Evolutionary conservation across 1,140 invertebrate species (phyloP), one percentile per base, ranked within the genome.

Genomic region (Megathymus violae): DNA sequence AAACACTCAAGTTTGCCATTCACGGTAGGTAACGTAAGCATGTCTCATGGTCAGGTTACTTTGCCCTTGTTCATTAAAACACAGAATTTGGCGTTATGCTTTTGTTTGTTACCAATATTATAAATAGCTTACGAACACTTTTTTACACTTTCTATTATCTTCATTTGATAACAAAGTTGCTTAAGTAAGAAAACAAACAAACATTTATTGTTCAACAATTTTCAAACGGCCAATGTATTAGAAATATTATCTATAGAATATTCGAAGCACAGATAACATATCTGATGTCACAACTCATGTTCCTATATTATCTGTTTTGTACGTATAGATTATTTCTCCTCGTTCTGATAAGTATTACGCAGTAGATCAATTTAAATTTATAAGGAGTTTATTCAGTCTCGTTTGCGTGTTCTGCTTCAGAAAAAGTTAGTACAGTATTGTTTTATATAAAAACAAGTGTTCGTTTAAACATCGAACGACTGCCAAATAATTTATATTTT

Each of bases 371-470:
- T 22, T 3, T 22, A 5, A 22, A 22, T 22, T 56, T 58, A 58
- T 46, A 25, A 11, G 17, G 27, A 17, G 13, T 58, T 47, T 59
- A 15, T 46, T 59, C 54, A 59, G 54, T 58, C 54, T 58, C 46
- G 27, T 58, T 46, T 56, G 40, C 41, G 34, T 46, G 50, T 19
- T 17, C 27, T 31, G 19, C 19, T n/a, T 46, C n/a, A n/a, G n/a
- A n/a, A n/a, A n/a, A n/a, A n/a, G n/a, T n/a, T n/a, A n/a, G n/a
- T n/a, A n/a, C n/a, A n/a, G n/a, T n/a, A n/a, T n/a, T n/a, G n/a
- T n/a, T n/a, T n/a, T n/a, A n/a, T n/a, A n/a, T n/a, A n/a, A n/a
- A n/a, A n/a, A n/a, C n/a, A n/a, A n/a, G n/a, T n/a, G n/a, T n/a
- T n/a, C n/a, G n/a, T n/a, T n/a, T n/a, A 58, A 14, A 34, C 10